Base-by-base conservation (phyloP, 2,797 vertebrate species). In the Xiphorhynchus erythropygius region DNA sequence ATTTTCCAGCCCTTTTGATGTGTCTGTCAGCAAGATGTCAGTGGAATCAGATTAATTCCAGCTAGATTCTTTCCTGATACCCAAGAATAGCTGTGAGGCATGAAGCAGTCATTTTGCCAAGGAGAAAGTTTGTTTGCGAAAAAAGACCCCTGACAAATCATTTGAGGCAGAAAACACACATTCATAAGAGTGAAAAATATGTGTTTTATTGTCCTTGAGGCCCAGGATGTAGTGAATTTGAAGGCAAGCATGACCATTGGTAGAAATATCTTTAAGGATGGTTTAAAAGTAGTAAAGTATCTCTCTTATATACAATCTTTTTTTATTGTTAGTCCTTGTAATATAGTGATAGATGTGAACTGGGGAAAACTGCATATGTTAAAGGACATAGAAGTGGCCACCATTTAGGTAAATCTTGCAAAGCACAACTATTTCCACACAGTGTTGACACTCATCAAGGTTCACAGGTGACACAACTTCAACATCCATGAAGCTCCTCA, bases 1-100 rank as follows among this genome's bases (percentile, higher is more conserved):
- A 88, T 84, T 96, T 97, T 84, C 71, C 59, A 94, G 76, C 30
- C 78, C 77, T 96, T 97, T 84, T 93, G 90, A 96, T 96, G 84
- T 73, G 41, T 96, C 93, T 97, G 90, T 96, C 97, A 97, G 93
- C 84, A 95, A 97, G 90, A 97, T 93, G 92, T 81, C 82, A 96
- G 73, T 39, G 47, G 71, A 96, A 93, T 97, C 93, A 97, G 76
- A 97, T 95, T 95, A 95, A 95, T 94, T 96, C 93, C 67, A 94
- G 56, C 32, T 68, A 95, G 87, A 96, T 97, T 94, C 70, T 91
- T 92, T 79, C 80, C 77, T 92, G 95, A 96, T 96, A 96, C 27
- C 70, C 75, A 65, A 60, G 81, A 94, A 96, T 73, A 96, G 83
- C 87, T 96, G 37, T 79, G 79, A 96, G 91, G 87, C 87, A 91